These are phyloP conservation scores for Spodoptera exigua DNA, from an alignment of 2,888 invertebrate genomes.

Conservation along the genomic window DNA sequence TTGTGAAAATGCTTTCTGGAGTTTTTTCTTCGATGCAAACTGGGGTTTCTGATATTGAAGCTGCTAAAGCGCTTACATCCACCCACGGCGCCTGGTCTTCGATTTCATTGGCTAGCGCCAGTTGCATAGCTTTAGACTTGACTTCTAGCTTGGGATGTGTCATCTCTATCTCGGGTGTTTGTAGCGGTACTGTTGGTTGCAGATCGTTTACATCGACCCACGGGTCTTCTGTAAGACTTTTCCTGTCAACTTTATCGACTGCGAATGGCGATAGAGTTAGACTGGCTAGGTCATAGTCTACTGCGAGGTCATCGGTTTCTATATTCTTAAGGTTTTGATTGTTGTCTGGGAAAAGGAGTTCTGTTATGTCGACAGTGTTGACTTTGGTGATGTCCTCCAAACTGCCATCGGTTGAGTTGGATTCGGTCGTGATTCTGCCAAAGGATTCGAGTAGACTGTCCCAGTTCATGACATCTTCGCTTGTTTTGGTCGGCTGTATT, in stretches of 20 bases:
- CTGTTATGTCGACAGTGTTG: constrained; percentile 80
- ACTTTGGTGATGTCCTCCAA: constrained; percentile 77
- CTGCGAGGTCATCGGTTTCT: constrained; percentile 65
- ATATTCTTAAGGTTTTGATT: constrained; percentile 71
- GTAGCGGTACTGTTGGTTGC: constrained; percentile 63
- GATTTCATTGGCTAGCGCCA: constrained; percentile 93
- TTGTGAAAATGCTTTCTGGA: constrained; percentile 87
- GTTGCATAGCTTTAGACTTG: constrained; percentile 90
- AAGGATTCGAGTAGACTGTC: constrained; percentile 84
- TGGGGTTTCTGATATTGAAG: constrained; percentile 90
- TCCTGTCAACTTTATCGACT: constrained; percentile 71
- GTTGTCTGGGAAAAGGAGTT: constrained; percentile 78
- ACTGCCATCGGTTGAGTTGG: constrained; percentile 81
- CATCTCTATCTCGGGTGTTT: constrained; percentile 38
- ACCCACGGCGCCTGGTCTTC: constrained; percentile 94
- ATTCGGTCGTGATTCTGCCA: constrained; percentile 83
- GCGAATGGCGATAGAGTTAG: constrained; percentile 73
- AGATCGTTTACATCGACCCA: constrained; percentile 76
- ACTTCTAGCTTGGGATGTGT: constrained; percentile 70
- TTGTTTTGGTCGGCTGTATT: constrained; percentile 38
- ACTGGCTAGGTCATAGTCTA: constrained; percentile 79
- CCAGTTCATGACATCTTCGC: constrained; percentile 80
- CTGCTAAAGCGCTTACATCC: constrained; percentile 92
- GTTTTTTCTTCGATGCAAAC: constrained; percentile 90
- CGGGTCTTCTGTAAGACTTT: constrained; percentile 56